Evolutionary conservation across 2,797 vertebrate species (phyloP), one percentile per base, ranked within the genome.

Genomic region (Eulemur rubriventer): DNA sequence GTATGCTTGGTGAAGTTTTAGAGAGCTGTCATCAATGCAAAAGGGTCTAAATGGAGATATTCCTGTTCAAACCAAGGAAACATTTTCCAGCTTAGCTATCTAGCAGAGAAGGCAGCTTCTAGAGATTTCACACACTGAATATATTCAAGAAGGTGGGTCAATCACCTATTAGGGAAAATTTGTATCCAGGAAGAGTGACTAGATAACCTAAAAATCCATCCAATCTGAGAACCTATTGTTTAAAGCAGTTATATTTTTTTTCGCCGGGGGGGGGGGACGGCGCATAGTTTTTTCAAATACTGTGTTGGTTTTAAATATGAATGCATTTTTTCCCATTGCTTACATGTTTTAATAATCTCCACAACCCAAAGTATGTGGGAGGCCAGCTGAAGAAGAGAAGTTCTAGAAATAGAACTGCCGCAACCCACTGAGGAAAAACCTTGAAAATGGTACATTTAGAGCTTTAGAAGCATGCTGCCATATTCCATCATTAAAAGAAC

Each of bases 271-370:
- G 7, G 26, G 18, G 18, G 9, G 38, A n/a, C n/a, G n/a, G n/a
- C n/a, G n/a, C n/a, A n/a, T 0, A 10, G 9, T 26, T 24, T 79
- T 70, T 87, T 69, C 84, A 95, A 82, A 76, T 59, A 91, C 9
- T 59, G 8, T 63, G 43, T 48, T 86, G 10, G 33, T 76, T 96
- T 95, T 91, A 90, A 73, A 94, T 59, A 91, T 65, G 78, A 79
- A 57, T 79, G 38, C 65, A 72, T 63, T 57, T 55, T 73, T 87
- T 69, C 26, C 20, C 57, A 52, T 59, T 86, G 61, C 46, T 93
- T 96, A 95, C 65, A 70, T 95, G 78, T 97, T 97, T 96, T 94
- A 97, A 92, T 89, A 82, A 84, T 94, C 61, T 69, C 78, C 28
- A 75, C 26, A 63, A 79, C 14, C 55, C 73, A 69, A 90, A 84